These are phyloP conservation scores for Drosophila prolongata DNA, from an alignment of 2,888 invertebrate genomes.

Conservation along the genomic window DNA sequence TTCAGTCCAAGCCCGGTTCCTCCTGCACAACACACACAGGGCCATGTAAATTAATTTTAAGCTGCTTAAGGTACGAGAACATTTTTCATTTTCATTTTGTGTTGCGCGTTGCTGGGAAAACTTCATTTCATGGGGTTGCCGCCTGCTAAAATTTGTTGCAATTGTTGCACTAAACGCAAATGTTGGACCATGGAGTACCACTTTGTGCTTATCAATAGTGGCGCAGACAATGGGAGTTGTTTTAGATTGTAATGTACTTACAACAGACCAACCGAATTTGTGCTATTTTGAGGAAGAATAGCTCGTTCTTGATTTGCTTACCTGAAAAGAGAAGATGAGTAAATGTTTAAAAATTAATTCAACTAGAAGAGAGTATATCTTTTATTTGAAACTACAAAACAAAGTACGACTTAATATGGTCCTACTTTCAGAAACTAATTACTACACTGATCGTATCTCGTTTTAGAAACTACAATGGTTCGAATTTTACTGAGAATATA, in stretches of 20 bases:
- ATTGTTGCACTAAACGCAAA: slow-evolving; percentile 23
- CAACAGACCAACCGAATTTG: slow-evolving; percentile 4
- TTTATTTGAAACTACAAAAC: no score
- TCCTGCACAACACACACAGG: slow-evolving; percentile 1
- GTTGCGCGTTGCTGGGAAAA: slow-evolving; percentile 21
- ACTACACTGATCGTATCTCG: no score
- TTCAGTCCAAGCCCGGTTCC: slow-evolving; percentile 11
- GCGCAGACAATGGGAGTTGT: slow-evolving; percentile 30
- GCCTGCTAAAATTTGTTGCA: slow-evolving; percentile 13
- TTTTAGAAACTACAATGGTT: no score
- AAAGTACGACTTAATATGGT: no score
- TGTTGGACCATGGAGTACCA: slow-evolving; percentile 1
- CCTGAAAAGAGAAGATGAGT: slow-evolving; percentile 51
- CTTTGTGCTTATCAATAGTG: slow-evolving; percentile 37
- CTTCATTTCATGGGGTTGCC: slow-evolving; percentile 21
- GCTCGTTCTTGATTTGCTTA: slow-evolving; percentile 48
- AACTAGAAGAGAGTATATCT: no score
- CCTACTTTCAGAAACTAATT: no score
- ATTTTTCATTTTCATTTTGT: slow-evolving; percentile 69
- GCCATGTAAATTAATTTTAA: slow-evolving; percentile 77
- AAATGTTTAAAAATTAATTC: not conserved
- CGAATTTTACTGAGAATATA: no score
- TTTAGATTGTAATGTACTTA: slow-evolving; percentile 28
- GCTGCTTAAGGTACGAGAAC: slow-evolving; percentile 73
- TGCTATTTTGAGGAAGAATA: not conserved